Percentiles rank a stretch among this genome's conserved stretches.
Evolutionary conservation across 2,888 invertebrate species (phyloP).

Genomic region (Escarpia spicata): DNA sequence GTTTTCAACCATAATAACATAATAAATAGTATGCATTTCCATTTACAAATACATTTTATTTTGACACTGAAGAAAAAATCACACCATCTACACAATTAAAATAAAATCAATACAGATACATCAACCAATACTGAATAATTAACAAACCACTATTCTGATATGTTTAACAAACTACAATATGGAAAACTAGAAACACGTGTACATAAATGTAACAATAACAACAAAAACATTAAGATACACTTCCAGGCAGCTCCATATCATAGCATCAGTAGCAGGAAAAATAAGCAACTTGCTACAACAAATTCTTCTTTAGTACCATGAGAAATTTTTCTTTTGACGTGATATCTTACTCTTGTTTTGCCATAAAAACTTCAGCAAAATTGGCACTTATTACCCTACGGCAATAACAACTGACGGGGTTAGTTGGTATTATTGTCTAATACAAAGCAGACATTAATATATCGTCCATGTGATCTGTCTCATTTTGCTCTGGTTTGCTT

Average conservation of each 20-base stretch:
- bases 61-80: neutral
- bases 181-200: neutral
- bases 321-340: neutral
- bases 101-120: neutral
- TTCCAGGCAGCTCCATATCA: neutral
- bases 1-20: neutral
- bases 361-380: neutral
- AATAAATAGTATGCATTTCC: neutral
- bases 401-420: neutral
- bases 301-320: neutral
- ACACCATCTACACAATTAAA: neutral
- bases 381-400: neutral
- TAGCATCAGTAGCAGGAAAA: neutral
- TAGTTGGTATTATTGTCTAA: neutral
- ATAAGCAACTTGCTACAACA: neutral
- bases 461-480: conserved; percentile 62
- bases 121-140: neutral
- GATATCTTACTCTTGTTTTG: neutral
- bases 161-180: neutral
- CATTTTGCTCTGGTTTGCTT: conserved; percentile 46
- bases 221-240: neutral
- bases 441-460: conserved; percentile 20
- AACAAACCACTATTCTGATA: neutral
- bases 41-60: neutral
- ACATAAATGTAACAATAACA: neutral